A percentile compares a stretch with the other conserved stretches of the same genome.
Conservation (phyloP, 2,797 vertebrate species). For the Coracias cyanogaster region DNA sequence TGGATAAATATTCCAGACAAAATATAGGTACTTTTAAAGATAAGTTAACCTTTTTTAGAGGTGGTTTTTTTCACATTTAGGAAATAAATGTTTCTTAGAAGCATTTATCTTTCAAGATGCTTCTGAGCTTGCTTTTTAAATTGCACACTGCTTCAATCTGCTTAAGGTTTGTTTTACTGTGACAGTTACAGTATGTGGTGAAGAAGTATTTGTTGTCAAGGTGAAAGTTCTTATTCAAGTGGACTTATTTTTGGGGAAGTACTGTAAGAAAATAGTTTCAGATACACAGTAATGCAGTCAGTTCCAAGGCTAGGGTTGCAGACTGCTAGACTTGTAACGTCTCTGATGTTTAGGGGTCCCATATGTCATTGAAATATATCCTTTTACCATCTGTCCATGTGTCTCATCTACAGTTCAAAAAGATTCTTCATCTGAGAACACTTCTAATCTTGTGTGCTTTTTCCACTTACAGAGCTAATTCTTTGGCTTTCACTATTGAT, state of each 20-base stretch:
- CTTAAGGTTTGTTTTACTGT: not conserved
- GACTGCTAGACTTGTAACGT: not conserved
- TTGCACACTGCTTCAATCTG: not conserved
- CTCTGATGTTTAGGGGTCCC: not conserved
- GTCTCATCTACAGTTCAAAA: not conserved
- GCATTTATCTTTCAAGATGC: not conserved
- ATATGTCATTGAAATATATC: not conserved
- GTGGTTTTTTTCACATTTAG: accelerated
- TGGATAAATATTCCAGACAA: not conserved
- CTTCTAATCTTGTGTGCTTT: not conserved
- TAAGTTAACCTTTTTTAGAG: not conserved
- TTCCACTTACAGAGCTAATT: not conserved
- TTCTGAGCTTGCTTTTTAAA: not conserved
- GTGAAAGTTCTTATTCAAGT: not conserved
- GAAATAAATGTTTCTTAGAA: not conserved
- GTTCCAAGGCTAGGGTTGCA: not conserved
- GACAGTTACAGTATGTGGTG: not conserved
- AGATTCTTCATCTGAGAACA: not conserved
- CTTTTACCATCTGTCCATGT: not conserved
- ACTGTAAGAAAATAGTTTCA: not conserved
- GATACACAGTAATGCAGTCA: not conserved
- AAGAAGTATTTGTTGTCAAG: not conserved
- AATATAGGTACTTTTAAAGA: not conserved
- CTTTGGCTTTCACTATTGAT: not conserved
- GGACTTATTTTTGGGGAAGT: not conserved